A percentile compares a stretch with the other conserved stretches of the same genome.
Conservation (phyloP, 2,797 vertebrate genomes). For the Poecilia picta region DNA sequence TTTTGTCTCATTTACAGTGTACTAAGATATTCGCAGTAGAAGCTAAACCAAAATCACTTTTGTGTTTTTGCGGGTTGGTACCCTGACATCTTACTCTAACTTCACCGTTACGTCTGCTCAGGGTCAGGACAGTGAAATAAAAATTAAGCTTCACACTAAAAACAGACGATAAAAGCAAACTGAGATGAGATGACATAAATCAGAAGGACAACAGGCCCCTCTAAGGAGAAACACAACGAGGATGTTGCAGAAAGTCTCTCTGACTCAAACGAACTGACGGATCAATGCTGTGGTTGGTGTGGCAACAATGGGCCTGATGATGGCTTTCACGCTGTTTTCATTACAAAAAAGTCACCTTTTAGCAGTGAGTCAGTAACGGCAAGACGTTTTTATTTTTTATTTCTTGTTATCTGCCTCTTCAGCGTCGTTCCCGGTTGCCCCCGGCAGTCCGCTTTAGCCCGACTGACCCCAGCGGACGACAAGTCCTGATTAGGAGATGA, state of each 20-base stretch:
- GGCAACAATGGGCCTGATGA: background rate
- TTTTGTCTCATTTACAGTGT: too few species aligned
- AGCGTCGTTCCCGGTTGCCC: background rate
- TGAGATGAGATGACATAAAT: constrained; percentile 9
- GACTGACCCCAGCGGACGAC: background rate
- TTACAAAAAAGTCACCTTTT: constrained; percentile 9
- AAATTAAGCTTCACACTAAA: constrained; percentile 2
- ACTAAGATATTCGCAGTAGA: too few species aligned
- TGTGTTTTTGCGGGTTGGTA: too few species aligned
- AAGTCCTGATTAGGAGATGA: background rate
- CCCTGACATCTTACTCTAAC: too few species aligned
- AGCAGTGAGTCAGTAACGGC: background rate
- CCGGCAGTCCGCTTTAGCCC: background rate
- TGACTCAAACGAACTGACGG: background rate
- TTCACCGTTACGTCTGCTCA: background rate
- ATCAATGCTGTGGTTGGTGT: background rate
- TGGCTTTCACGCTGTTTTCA: constrained; percentile 2
- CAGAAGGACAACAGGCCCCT: constrained; percentile 7
- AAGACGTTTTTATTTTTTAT: background rate
- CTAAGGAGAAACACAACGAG: constrained; percentile 4
- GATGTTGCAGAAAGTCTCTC: background rate
- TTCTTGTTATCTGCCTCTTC: background rate
- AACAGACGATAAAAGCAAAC: constrained; percentile 10
- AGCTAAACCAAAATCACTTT: too few species aligned
- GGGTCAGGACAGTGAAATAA: background rate